Evolutionary conservation across 2,797 vertebrate genomes (phyloP), one percentile per base, ranked within the genome.

Genomic region (Labroides dimidiatus): DNA sequence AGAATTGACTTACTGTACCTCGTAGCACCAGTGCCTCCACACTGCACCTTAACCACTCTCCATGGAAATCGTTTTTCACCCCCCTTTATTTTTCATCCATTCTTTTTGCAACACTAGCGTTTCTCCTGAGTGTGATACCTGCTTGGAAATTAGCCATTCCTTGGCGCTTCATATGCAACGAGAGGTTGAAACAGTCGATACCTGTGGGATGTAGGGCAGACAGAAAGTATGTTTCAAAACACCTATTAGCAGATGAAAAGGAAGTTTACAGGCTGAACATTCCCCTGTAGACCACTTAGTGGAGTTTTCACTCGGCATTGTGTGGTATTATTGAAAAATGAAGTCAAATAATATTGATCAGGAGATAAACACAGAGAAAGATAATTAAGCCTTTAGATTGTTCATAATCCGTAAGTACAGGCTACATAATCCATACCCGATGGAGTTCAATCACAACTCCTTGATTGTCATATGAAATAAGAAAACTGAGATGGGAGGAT

Each of bases 21-120:
- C 48, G 61, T 72, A 72, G 65, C 59, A 49, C 5, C 7, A n/a
- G 39, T 16, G 59, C 60, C 70, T 82, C 53, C 65, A 66, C 30
- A 49, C 53, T 21, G 43, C 71, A 67, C 54, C 49, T 65, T 56
- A 55, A 69, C 62, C 48, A 43, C 72, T 78, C 77, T 73, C 51
- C 11, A 24, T 61, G 48, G 68, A 75, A 60, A 69, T 45, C 50
- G 51, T 69, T 84, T 79, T 73, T 73, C 74, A 77, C 76, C 66
- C 63, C 24, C 41, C 36, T 81, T 69, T 63, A 78, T 82, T 79
- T 85, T 67, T 76, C 69, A 76, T 84, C 68, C 76, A 59, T 84
- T 69, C 77, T 43, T 69, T 30, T 68, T 66, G 65, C 74, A 79
- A 64, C 54, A 12, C 55, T 64, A 44, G 24, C n/a, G 23, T 75